A percentile compares a stretch with the other conserved stretches of the same genome.
Conservation (phyloP, 2,797 vertebrate species). For the Etheostoma nigrum region DNA sequence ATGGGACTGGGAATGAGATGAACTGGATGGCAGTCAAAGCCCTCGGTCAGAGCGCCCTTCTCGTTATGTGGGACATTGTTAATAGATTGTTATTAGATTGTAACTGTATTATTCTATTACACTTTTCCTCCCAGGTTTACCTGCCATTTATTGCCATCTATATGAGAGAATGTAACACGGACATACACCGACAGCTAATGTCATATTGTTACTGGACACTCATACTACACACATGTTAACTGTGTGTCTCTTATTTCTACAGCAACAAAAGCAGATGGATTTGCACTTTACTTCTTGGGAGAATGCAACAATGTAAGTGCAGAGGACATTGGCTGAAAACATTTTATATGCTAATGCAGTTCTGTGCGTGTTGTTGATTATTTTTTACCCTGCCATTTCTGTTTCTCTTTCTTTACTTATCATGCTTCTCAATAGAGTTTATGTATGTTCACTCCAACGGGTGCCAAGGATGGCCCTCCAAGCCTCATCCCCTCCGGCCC, state of each 20-base stretch:
- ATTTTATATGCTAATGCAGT: not conserved
- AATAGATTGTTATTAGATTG: conserved; percentile 59
- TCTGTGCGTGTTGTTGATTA: conserved; percentile 13
- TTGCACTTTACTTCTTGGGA: conserved; percentile 99
- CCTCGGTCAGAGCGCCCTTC: conserved; percentile 66
- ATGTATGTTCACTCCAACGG: conserved; percentile 95
- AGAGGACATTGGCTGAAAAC: not conserved
- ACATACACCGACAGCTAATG: conserved; percentile 3
- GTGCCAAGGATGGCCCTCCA: conserved; percentile 92
- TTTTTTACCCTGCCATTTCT: not conserved
- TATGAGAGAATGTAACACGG: not conserved
- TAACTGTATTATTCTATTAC: conserved; percentile 31
- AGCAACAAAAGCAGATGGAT: conserved; percentile 99
- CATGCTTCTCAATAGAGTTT: conserved; percentile 88
- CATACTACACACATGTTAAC: not conserved
- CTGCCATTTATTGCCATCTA: conserved; percentile 8
- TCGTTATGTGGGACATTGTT: conserved; percentile 71
- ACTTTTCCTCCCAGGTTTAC: conserved; percentile 20
- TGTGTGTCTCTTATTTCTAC: conserved; percentile 67
- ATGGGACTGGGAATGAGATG: conserved; percentile 71
- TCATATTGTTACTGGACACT: conserved; percentile 1
- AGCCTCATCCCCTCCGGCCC: conserved; percentile 92
- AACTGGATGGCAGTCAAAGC: conserved; percentile 66
- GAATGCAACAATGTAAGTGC: conserved; percentile 99
- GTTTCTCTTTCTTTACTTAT: conserved; percentile 37